Percentiles rank a stretch among this genome's conserved stretches.
phyloP scores from a whole-genome alignment of 2,113 vertebrate genomes.

The Calyptommatus sinebrachiatus region DNA sequence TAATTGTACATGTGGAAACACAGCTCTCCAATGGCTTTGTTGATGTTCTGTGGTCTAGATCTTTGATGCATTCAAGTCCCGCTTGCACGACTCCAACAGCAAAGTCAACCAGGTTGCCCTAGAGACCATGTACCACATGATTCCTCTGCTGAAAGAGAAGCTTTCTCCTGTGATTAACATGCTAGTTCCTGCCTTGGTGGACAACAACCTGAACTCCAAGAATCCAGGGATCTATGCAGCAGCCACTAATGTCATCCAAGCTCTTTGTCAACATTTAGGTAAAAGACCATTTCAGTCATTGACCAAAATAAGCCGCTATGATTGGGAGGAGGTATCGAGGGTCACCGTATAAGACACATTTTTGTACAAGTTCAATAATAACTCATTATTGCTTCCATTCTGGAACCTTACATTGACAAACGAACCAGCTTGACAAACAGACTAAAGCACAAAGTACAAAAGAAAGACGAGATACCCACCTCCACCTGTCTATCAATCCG shows the following conservation, averaged over 20 bases:
- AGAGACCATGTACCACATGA: slow-evolving; percentile 86
- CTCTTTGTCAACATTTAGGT: slow-evolving; percentile 85
- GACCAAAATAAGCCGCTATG: too few species aligned
- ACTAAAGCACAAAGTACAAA: too few species aligned
- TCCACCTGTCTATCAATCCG: too few species aligned
- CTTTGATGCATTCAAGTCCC: slow-evolving; percentile 88
- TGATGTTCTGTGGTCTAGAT: slow-evolving; percentile 70
- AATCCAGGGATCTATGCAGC: slow-evolving; percentile 86
- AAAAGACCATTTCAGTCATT: not conserved
- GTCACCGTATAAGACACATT: too few species aligned
- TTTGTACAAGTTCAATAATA: too few species aligned
- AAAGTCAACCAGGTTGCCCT: slow-evolving; percentile 89
- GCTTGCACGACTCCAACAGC: slow-evolving; percentile 91
- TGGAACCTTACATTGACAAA: too few species aligned
- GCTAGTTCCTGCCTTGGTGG: slow-evolving; percentile 88
- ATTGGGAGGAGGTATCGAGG: too few species aligned
- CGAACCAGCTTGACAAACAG: too few species aligned
- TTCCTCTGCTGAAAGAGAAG: slow-evolving; percentile 79
- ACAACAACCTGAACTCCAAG: slow-evolving; percentile 97
- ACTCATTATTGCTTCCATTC: too few species aligned
- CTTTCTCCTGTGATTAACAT: slow-evolving; percentile 86
- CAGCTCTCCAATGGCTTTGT: not conserved
- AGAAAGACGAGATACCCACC: too few species aligned
- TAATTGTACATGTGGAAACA: not conserved
- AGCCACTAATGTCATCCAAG: slow-evolving; percentile 80